Evolutionary conservation across 2,888 invertebrate species (phyloP).

Genomic region (Cosmia trapezina): DNA sequence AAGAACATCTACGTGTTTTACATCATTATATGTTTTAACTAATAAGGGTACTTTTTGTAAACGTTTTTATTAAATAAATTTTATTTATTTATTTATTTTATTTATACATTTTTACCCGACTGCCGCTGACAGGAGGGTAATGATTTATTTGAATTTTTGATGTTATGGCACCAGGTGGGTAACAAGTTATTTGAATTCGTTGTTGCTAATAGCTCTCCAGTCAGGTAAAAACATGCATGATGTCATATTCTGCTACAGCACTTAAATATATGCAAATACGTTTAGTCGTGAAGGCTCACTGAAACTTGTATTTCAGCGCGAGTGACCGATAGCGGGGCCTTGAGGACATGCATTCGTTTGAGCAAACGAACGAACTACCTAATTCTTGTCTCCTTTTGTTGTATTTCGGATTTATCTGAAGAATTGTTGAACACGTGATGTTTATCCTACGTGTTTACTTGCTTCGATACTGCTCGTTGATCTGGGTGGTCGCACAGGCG

Average conservation of each 20-base stretch:
- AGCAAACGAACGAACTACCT: constrained; percentile 14
- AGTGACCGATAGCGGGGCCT: constrained; percentile 37
- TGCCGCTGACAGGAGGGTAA: too few species aligned
- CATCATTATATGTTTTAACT: too few species aligned
- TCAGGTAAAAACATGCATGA: constrained; percentile 11
- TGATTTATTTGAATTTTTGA: too few species aligned
- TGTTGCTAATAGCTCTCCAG: not conserved
- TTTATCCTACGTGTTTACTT: not conserved
- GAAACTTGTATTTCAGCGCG: constrained; percentile 32
- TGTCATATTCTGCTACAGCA: constrained; percentile 15
- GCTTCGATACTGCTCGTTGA: too few species aligned
- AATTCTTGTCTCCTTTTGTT: not conserved
- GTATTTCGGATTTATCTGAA: not conserved
- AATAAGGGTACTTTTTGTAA: too few species aligned
- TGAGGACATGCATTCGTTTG: constrained; percentile 31
- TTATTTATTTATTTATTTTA: too few species aligned
- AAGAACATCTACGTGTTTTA: too few species aligned
- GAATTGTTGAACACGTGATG: not conserved
- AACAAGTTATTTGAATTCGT: not conserved
- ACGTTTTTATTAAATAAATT: too few species aligned
- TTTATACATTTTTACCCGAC: too few species aligned
- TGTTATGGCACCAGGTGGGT: not conserved
- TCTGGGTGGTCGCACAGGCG: too few species aligned
- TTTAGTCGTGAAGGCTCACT: constrained; percentile 13
- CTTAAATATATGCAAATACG: constrained; percentile 32